Evolutionary conservation across 2,888 invertebrate species (phyloP), one percentile per base, ranked within the genome.

Genomic region (Plagodis pulveraria): DNA sequence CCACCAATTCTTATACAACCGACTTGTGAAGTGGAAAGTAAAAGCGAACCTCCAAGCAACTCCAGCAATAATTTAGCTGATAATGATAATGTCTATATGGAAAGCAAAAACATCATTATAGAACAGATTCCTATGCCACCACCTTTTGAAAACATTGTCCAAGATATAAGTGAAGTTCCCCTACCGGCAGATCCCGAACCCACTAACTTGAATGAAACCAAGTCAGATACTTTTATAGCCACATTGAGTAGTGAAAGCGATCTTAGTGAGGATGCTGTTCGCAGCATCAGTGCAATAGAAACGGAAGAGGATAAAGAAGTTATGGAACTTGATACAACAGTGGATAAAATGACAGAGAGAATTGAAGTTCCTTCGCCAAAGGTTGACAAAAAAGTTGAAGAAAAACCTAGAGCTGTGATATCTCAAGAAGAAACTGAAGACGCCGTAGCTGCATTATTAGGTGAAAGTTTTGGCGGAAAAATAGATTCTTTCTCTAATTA

Each of bases 401-500:
- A 97, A 75, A 97, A 97, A 77, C 96, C 96, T 0, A 94, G 97
- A 49, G 96, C 96, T 8, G 93, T 96, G 0, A 98, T 98, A 74
- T 98, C 97, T 0, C 98, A 98, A 85, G 98, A 98, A 89, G 98
- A 98, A 87, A 98, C 98, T 0, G 98, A 97, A 84, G 97, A 97
- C 82, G 98, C 98, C 0, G 98, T 98, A 0, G 97, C 97, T 7
- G 97, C 98, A 0, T 87, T 98, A 35, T 86, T 98, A 55, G 97
- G 97, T 34, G 97, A 97, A 84, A 97, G 97, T 69, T 97, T 98
- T 77, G 96, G 96, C 0, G 95, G 94, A 11, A 93, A 91, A 74
- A 84, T 83, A 50, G 91, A 93, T 56, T 79, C 88, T 9, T 95
- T 95, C 81, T 89, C 90, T 43, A 93, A 91, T 73, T 93, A 93